phyloP scores from a whole-genome alignment of 2,888 invertebrate genomes.

The Drosophila parthenogenetica region DNA sequence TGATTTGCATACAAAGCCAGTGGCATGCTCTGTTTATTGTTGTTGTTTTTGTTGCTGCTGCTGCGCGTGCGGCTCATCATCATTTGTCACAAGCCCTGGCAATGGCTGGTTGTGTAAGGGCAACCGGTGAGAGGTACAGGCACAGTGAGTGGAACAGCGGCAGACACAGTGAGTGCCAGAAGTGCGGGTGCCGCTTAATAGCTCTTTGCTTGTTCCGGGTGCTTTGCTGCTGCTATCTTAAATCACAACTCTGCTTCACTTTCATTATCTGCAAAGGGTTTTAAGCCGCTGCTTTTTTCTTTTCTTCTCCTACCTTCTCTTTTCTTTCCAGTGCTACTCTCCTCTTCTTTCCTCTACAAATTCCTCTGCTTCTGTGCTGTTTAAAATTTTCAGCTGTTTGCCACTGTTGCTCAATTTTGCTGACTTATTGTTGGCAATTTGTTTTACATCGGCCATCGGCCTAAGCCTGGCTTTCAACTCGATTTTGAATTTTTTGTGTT shows the following conservation, averaged over 20 bases:
- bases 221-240: constrained; percentile 56
- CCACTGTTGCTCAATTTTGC: constrained; percentile 60
- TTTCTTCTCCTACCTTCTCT: neutral
- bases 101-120: neutral
- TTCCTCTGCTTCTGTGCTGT: constrained; percentile 14
- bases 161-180: constrained; percentile 40
- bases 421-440: constrained; percentile 75
- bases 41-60: constrained; percentile 25
- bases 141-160: constrained; percentile 1
- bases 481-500: neutral
- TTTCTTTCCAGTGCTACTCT: neutral
- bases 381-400: constrained; percentile 27
- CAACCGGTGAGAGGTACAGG: neutral
- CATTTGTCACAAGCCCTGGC: constrained; percentile 57
- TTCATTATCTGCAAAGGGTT: constrained; percentile 52
- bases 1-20: constrained; percentile 66
- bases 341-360: neutral
- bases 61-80: constrained; percentile 69
- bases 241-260: constrained; percentile 58
- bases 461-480: constrained; percentile 39
- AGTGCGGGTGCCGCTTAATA: constrained; percentile 55
- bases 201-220: constrained; percentile 35
- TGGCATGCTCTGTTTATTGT: constrained; percentile 33
- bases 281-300: constrained; percentile 30
- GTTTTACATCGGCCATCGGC: constrained; percentile 45